Evolutionary conservation across 2,113 vertebrate genomes (phyloP).

Genomic region (Craseonycteris thonglongyai): DNA sequence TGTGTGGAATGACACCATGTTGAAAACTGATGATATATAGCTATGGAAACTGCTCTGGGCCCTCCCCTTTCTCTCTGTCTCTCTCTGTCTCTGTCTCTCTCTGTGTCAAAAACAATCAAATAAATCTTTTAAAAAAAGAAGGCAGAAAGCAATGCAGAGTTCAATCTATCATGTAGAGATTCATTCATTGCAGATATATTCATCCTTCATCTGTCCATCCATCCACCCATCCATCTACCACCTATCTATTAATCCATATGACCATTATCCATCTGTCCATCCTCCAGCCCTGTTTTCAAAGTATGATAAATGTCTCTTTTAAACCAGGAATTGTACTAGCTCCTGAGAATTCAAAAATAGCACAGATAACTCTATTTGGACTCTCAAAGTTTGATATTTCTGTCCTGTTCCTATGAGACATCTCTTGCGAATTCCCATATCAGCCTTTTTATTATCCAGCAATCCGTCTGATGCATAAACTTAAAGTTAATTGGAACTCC

Average conservation of each 20-base stretch:
- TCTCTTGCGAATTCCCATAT: not conserved
- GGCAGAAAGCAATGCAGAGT: not conserved
- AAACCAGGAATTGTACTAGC: not conserved
- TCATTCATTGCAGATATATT: not conserved
- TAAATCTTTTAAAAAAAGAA: too few relatives aligned
- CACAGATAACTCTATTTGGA: not conserved
- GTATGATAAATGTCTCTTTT: not conserved
- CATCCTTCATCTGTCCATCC: not conserved
- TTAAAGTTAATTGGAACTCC: not conserved
- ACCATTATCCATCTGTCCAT: not conserved
- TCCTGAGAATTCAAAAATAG: not conserved
- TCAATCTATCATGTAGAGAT: not conserved
- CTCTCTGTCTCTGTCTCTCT: too few relatives aligned
- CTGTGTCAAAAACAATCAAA: too few relatives aligned
- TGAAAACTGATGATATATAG: too few relatives aligned
- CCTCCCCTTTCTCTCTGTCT: too few relatives aligned
- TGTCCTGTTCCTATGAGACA: not conserved
- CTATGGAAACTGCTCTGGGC: too few relatives aligned
- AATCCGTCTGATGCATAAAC: not conserved
- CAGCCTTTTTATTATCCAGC: not conserved
- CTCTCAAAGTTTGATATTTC: not conserved
- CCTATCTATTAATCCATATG: not conserved
- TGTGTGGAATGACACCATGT: too few relatives aligned
- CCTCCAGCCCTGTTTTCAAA: not conserved
- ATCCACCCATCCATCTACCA: not conserved